Percentiles rank a stretch among this genome's conserved stretches.
phyloP scores from a whole-genome alignment of 2,888 invertebrate genomes.

The Watsonalla cultraria region DNA sequence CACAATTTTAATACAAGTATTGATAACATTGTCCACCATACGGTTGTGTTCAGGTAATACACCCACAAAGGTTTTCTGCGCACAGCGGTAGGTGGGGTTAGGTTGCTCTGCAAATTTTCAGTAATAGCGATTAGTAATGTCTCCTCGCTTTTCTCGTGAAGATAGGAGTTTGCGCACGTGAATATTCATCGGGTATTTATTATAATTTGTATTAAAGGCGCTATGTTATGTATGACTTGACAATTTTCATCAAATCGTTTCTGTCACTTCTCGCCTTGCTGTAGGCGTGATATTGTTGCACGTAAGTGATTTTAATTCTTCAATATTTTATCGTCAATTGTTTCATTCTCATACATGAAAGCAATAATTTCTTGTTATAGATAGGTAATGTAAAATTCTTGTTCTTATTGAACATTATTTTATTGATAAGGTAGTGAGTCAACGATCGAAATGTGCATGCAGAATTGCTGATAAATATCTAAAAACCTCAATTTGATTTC shows the following conservation, averaged over 20 bases:
- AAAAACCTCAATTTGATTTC: neutral
- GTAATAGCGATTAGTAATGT: neutral
- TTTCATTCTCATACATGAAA: too few relatives aligned
- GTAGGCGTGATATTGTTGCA: too few relatives aligned
- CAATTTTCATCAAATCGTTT: constrained; percentile 4
- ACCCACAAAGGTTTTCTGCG: constrained; percentile 39
- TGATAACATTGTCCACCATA: constrained; percentile 19
- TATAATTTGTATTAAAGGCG: constrained; percentile 6
- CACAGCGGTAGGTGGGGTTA: constrained; percentile 65
- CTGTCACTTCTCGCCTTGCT: neutral
- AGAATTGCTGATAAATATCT: too few relatives aligned
- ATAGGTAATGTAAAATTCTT: too few relatives aligned
- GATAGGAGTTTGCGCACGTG: too few relatives aligned
- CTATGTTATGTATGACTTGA: constrained; percentile 16
- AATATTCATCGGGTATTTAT: constrained; percentile 8
- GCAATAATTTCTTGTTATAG: too few relatives aligned
- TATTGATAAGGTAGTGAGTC: too few relatives aligned
- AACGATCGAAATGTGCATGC: too few relatives aligned
- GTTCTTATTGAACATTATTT: too few relatives aligned
- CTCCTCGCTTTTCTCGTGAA: too few relatives aligned
- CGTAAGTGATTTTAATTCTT: too few relatives aligned
- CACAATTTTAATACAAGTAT: constrained; percentile 9
- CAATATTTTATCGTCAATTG: too few relatives aligned
- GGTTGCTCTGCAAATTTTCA: constrained; percentile 25
- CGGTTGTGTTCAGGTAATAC: constrained; percentile 16